Base-by-base conservation (phyloP, 2,113 vertebrate genomes). In the Platichthys stellatus region DNA sequence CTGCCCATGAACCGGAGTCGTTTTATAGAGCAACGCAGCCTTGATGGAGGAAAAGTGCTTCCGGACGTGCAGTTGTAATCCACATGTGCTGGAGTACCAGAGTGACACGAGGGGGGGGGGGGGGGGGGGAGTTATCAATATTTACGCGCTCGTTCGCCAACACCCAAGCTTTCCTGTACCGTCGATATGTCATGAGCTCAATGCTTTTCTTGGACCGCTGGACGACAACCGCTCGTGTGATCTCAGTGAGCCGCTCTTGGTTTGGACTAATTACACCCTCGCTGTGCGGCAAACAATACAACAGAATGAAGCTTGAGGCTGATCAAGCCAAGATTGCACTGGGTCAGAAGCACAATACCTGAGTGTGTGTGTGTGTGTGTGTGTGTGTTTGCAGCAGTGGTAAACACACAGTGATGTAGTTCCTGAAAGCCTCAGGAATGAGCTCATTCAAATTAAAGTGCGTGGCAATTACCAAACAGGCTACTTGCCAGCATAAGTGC, bases 391-490 rank as follows among this genome's bases (percentile, higher is more conserved):
- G 77, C 24, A 63, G 57, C 62, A 21, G 81, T 45, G 23, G 77
- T 85, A 86, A 91, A 89, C 81, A 83, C 71, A 17, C 63, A 72
- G 77, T 74, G 75, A 86, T 89, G 85, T 77, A 76, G 72, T 82
- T 84, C 88, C 81, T 70, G 84, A 84, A 75, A 35, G 74, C 74
- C 66, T 72, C 75, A 83, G 80, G 69, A 86, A 87, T 91, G 84
- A 93, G 89, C 80, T 94, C 92, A 91, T 71, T 74, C 72, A 70
- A 90, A 87, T 82, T 88, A 90, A 88, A 88, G 86, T 63, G 47
- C 40, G 56, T 80, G 83, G 82, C 78, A 90, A 89, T 92, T 88
- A 91, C 72, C 71, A 67, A 90, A 89, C 74, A 63, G 69, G 76
- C 63, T 69, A 76, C 56, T 80, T 67, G 10, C 79, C 69, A 74